phyloP scores from a whole-genome alignment of 2,797 vertebrate genomes.

The Phalanger gymnotis region DNA sequence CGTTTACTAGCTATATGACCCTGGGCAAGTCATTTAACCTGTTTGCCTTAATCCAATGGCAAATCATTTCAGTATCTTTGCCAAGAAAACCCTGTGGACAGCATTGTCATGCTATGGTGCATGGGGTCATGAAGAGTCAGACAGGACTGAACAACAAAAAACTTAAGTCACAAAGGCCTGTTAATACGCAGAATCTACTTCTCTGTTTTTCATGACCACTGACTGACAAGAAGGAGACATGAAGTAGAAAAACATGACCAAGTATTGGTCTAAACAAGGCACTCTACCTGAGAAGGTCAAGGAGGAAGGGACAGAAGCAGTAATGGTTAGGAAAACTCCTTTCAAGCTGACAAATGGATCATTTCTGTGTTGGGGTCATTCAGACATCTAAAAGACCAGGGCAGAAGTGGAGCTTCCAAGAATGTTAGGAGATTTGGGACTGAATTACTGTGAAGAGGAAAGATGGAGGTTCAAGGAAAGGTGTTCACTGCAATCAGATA shows the following conservation, averaged over 20 bases:
- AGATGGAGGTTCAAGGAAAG: not conserved
- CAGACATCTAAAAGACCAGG: not conserved
- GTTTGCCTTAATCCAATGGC: not conserved
- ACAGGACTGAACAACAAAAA: not conserved
- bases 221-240: slow-evolving; percentile 2
- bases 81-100: not conserved
- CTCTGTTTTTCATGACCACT: slow-evolving; percentile 43
- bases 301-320: slow-evolving; percentile 7
- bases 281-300: slow-evolving; percentile 41
- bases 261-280: not conserved
- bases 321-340: not conserved
- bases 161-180: not conserved
- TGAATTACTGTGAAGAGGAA: not conserved
- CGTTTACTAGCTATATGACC: not conserved
- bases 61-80: not conserved
- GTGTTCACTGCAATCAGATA: slow-evolving; percentile 1
- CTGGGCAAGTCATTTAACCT: not conserved
- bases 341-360: not conserved
- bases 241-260: slow-evolving; percentile 1
- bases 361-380: not conserved
- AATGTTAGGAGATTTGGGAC: not conserved
- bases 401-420: not conserved
- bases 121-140: not conserved
- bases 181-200: slow-evolving; percentile 32
- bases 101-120: not conserved